A percentile compares a stretch with the other conserved stretches of the same genome.
Conservation (phyloP, 2,113 vertebrate genomes). For the Myrmecobius fasciatus region DNA sequence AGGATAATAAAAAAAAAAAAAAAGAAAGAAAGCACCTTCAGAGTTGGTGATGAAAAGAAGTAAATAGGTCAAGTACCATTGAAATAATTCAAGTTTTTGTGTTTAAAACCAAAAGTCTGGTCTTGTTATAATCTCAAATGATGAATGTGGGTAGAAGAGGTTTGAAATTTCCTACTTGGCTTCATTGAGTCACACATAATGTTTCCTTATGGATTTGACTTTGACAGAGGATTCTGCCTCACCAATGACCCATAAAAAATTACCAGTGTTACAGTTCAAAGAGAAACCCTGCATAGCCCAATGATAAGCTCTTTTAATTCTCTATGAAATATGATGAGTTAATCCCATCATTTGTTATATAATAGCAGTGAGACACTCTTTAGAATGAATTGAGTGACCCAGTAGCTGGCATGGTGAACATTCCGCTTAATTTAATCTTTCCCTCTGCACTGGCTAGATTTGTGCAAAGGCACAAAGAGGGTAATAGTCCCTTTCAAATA, state of each 20-base stretch:
- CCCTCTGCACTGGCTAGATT: not conserved
- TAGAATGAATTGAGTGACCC: not conserved
- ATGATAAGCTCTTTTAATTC: conserved; percentile 21
- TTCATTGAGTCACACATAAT: conserved; percentile 27
- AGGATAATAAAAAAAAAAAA: conserved; percentile 29
- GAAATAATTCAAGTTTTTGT: conserved; percentile 10
- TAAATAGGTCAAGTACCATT: not conserved
- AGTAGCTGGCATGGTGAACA: not conserved
- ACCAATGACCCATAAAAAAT: conserved; percentile 63
- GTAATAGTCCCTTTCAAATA: not conserved
- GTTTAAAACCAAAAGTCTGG: conserved; percentile 45
- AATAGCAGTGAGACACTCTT: not conserved
- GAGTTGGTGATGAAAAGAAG: conserved; percentile 16
- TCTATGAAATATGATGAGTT: conserved; percentile 45
- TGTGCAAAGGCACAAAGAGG: not conserved
- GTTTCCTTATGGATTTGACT: conserved; percentile 53
- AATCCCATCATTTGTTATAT: not conserved
- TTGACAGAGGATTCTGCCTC: conserved; percentile 36
- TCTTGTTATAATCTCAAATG: not conserved
- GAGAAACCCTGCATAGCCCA: conserved; percentile 50
- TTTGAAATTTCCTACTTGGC: conserved; percentile 13
- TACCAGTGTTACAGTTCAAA: conserved; percentile 49
- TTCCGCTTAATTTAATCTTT: not conserved
- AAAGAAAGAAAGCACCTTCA: conserved; percentile 50
- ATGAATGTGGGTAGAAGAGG: conserved; percentile 40